phyloP scores from a whole-genome alignment of 2,113 vertebrate genomes.

The western clawed frog (Xenopus tropicalis) region DNA sequence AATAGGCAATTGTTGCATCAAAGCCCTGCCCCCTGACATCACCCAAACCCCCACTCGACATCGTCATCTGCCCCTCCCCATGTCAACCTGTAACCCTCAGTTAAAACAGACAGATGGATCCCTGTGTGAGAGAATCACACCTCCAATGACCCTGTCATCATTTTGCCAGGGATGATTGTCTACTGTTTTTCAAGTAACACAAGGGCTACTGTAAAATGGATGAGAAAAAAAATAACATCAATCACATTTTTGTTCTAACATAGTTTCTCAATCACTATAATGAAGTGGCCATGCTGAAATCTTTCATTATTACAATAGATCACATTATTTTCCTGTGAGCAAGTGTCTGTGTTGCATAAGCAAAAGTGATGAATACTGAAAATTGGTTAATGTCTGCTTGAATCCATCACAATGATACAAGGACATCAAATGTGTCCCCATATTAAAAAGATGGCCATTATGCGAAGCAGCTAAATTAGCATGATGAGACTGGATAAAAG shows the following conservation, averaged over 20 bases:
- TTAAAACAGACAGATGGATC: too few species aligned
- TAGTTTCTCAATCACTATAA: conserved; percentile 38
- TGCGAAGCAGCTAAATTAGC: conserved; percentile 42
- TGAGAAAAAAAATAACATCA: conserved; percentile 14
- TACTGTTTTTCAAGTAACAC: too few species aligned
- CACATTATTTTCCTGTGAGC: conserved; percentile 25
- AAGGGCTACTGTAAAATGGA: conserved; percentile 3
- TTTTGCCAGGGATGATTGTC: too few species aligned
- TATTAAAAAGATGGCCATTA: conserved; percentile 41
- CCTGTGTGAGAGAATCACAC: too few species aligned
- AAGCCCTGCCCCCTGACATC: too few species aligned
- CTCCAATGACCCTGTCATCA: too few species aligned
- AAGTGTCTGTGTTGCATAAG: conserved; percentile 3
- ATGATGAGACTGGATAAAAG: conserved; percentile 44
- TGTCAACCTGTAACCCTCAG: too few species aligned
- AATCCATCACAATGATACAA: conserved; percentile 38
- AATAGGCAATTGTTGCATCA: too few species aligned
- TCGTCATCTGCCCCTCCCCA: too few species aligned
- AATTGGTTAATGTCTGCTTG: conserved; percentile 41
- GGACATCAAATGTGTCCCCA: conserved; percentile 39
- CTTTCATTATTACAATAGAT: conserved; percentile 37
- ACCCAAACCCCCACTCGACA: too few species aligned
- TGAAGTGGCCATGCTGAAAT: conserved; percentile 29
- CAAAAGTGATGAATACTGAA: conserved; percentile 43
- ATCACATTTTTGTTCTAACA: conserved; percentile 18